phyloP scores from a whole-genome alignment of 2,113 vertebrate genomes.

The Romanogobio albipinnatus region DNA sequence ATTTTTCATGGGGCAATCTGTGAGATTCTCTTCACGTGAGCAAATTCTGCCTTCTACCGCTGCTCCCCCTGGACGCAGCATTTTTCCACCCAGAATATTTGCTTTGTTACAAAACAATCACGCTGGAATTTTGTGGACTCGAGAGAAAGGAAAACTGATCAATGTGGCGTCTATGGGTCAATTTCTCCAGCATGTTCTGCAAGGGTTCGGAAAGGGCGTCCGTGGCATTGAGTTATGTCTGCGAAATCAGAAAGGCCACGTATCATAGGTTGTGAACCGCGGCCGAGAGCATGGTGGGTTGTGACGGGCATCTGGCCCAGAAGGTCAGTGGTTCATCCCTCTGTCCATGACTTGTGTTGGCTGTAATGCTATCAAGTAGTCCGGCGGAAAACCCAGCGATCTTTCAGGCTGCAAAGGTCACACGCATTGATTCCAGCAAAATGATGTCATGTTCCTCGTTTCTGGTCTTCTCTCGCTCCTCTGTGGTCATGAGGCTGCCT shows the following conservation, averaged over 20 bases:
- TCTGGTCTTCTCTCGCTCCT: constrained; percentile 47
- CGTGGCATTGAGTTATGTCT: constrained; percentile 56
- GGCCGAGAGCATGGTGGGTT: constrained; percentile 26
- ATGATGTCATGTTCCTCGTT: constrained; percentile 62
- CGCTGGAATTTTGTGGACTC: neutral
- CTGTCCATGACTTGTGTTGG: constrained; percentile 56
- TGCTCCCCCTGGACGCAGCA: neutral
- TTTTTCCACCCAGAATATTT: neutral
- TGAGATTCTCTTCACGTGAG: constrained; percentile 48
- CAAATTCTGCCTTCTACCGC: neutral
- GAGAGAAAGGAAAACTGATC: constrained; percentile 42
- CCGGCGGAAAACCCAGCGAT: constrained; percentile 44
- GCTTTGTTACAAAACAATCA: constrained; percentile 15
- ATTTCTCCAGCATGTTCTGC: constrained; percentile 36
- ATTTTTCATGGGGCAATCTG: constrained; percentile 57
- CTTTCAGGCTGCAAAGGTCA: constrained; percentile 66
- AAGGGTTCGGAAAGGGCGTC: constrained; percentile 56
- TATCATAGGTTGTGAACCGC: constrained; percentile 47
- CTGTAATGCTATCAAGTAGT: constrained; percentile 46
- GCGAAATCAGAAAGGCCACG: constrained; percentile 51
- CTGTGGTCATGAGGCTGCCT: constrained; percentile 60
- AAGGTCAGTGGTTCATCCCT: constrained; percentile 60
- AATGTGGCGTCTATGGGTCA: constrained; percentile 34
- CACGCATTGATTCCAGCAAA: constrained; percentile 64
- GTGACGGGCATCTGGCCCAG: constrained; percentile 1